Base-by-base conservation (phyloP, 2,888 invertebrate species). In the Geophilus truncorum region DNA sequence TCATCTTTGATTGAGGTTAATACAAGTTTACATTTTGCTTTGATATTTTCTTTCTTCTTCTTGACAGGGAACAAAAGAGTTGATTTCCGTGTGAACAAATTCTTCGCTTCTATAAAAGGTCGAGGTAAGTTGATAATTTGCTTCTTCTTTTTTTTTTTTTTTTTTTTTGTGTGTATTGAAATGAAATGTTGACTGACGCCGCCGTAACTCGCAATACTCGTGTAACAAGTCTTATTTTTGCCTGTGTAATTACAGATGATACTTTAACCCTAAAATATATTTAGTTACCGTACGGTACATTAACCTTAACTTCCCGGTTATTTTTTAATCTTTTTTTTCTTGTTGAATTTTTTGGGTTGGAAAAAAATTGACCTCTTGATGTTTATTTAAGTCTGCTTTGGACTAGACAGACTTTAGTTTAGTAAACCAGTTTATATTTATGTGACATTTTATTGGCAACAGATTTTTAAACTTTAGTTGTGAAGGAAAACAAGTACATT, bases 1-100 rank as follows among this genome's bases (percentile, higher is more conserved):
- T 70, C 70, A 70, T 28, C 28, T 70, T 70, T 70, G 70, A 70
- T 70, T 70, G 70, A 70, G 70, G 25, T 70, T 70, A 70, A 70
- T 70, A 25, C 28, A 70, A 70, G 70, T 70, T 70, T 70, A 70
- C 25, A 70, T 70, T 70, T 28, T 28, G 70, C 25, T 70, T 10
- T 25, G 10, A 28, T 70, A 25, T 28, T 28, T 57, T 28, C 4
- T 70, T 70, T 70, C 23, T 25, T 25, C n/a, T 51, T 9, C 18
- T 51, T 51, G 51, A 51, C 51, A 51, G 51, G 51, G 18, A 51
- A 21, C 9, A 18, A 51, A 51, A 18, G 51, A 40, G 40, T 40
- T 40, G 40, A 51, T 51, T 51, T 51, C 51, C 51, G 18, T 51
- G 51, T 51, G 51, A 51, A 51, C 7, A 51, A 51, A 21, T 51